phyloP scores from a whole-genome alignment of 2,113 vertebrate genomes.

The Takifugu bimaculatus region DNA sequence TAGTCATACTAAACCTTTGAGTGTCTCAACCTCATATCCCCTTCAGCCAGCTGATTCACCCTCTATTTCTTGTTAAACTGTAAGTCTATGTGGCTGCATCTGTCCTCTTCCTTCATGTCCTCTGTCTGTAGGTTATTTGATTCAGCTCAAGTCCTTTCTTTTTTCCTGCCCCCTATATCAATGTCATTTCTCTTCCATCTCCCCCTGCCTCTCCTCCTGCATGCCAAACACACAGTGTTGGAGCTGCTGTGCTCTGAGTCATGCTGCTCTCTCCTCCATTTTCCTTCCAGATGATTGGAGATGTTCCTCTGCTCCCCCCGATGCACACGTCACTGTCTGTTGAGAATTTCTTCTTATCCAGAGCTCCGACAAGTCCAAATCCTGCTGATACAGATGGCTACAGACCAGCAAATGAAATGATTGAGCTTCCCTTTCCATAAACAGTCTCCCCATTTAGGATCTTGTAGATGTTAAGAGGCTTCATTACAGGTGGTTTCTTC shows the following conservation, averaged over 20 bases:
- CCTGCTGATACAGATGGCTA: conserved; percentile 28
- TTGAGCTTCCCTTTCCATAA: conserved; percentile 5
- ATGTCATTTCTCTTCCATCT: conserved; percentile 40
- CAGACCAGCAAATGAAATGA: conserved; percentile 16
- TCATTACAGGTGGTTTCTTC: conserved; percentile 23
- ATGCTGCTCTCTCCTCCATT: conserved; percentile 53
- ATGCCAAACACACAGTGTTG: conserved; percentile 38
- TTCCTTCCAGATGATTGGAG: conserved; percentile 55
- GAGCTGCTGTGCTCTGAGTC: conserved; percentile 58
- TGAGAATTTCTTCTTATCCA: conserved; percentile 25
- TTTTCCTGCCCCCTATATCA: conserved; percentile 9
- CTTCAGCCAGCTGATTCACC: conserved; percentile 48
- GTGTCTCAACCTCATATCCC: conserved; percentile 17
- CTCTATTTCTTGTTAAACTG: conserved; percentile 30
- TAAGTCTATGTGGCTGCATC: conserved; percentile 18
- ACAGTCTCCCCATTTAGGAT: neutral
- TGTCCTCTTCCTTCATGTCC: conserved; percentile 32
- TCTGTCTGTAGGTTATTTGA: conserved; percentile 32
- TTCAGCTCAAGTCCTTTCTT: conserved; percentile 36
- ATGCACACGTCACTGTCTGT: conserved; percentile 22
- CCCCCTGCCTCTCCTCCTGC: conserved; percentile 38
- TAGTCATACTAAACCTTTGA: conserved; percentile 25
- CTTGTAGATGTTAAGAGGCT: conserved; percentile 1
- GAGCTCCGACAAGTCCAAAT: conserved; percentile 12
- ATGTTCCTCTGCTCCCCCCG: conserved; percentile 29